phyloP scores from a whole-genome alignment of 2,113 vertebrate species.

The Okapia johnstoni region DNA sequence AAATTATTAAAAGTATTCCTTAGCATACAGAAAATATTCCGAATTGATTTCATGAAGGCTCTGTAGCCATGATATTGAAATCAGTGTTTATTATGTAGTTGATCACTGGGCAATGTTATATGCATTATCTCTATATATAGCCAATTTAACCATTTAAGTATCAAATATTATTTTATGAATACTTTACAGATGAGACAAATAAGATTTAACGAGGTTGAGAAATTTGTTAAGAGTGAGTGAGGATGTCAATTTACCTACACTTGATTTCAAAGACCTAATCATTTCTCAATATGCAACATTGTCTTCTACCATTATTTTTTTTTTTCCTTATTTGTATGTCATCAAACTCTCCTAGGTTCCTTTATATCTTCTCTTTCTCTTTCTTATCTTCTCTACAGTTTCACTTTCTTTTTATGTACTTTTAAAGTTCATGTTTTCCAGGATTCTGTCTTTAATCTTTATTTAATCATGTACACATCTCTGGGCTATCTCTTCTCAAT shows the following conservation, averaged over 20 bases:
- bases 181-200: neutral
- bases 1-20: neutral
- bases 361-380: neutral
- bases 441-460: conserved; percentile 3
- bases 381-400: neutral
- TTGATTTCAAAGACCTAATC: neutral
- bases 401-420: neutral
- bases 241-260: neutral
- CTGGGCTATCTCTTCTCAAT: neutral
- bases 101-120: neutral
- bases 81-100: neutral
- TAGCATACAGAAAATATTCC: neutral
- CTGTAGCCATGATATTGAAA: neutral
- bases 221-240: neutral
- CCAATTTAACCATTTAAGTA: neutral
- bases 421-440: neutral
- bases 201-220: neutral
- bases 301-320: neutral
- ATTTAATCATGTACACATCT: neutral
- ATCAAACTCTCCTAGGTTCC: neutral
- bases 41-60: neutral
- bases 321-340: neutral
- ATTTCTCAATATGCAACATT: neutral
- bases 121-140: neutral
- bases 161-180: neutral